Percentiles rank a stretch among this genome's conserved stretches.
Conservation (phyloP, 2,113 vertebrate species). For the Ariopsis seemanni region DNA sequence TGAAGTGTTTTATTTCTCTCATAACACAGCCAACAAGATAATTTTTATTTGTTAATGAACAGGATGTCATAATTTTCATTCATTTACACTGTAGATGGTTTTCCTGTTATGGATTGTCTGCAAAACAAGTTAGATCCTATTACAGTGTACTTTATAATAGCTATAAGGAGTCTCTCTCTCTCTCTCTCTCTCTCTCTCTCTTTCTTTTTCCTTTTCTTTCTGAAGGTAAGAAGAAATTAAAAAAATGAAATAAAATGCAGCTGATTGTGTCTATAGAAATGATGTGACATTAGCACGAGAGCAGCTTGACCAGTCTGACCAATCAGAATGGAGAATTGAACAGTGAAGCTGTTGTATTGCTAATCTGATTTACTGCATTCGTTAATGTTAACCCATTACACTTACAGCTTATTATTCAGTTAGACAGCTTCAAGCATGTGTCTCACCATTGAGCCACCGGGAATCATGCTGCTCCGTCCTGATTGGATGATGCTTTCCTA, state of each 20-base stretch:
- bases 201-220: too few relatives aligned
- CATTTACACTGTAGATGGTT: neutral
- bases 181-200: too few relatives aligned
- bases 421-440: neutral
- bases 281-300: too few relatives aligned
- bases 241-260: too few relatives aligned
- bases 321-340: too few relatives aligned
- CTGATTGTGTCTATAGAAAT: too few relatives aligned
- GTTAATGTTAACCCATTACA: neutral
- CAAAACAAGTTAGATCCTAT: neutral
- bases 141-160: too few relatives aligned
- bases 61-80: neutral
- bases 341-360: neutral
- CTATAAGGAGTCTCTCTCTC: too few relatives aligned
- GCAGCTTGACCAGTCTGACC: too few relatives aligned
- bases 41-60: neutral
- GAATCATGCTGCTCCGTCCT: conserved; percentile 97
- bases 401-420: neutral
- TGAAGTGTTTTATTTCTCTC: neutral
- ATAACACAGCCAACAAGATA: neutral
- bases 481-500: conserved; percentile 95
- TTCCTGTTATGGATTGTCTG: neutral
- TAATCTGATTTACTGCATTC: too few relatives aligned
- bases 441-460: conserved; percentile 91
- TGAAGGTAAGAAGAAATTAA: too few relatives aligned